Evolutionary conservation across 1,140 invertebrate species (phyloP).

Genomic region (Aplysia californica): DNA sequence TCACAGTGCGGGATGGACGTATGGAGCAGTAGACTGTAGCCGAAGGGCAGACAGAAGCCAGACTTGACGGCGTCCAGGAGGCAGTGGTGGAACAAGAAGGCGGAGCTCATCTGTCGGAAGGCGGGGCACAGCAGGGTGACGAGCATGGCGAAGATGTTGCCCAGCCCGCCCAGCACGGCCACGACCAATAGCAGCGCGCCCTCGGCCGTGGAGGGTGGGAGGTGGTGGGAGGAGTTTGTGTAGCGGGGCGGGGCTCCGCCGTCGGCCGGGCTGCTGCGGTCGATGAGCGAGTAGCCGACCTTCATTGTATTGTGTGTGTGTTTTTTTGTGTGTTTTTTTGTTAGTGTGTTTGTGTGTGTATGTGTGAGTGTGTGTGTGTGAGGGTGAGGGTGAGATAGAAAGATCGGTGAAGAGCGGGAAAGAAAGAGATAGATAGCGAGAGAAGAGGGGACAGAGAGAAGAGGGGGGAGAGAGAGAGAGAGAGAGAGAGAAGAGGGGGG

Average conservation of each 20-base stretch:
- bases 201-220: constrained; percentile 66
- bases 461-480: not conserved
- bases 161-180: constrained; percentile 82
- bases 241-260: no score
- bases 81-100: constrained; percentile 61
- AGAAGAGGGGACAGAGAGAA: not conserved
- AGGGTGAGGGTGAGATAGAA: not conserved
- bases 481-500: no score
- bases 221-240: constrained; percentile 17
- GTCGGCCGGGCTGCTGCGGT: no score
- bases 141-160: constrained; percentile 83
- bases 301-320: constrained; percentile 26
- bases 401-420: not conserved
- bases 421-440: not conserved
- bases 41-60: constrained; percentile 51
- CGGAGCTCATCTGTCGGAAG: constrained; percentile 51
- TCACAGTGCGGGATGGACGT: constrained; percentile 88
- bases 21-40: constrained; percentile 83
- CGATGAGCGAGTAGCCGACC: not conserved
- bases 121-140: constrained; percentile 71
- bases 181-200: constrained; percentile 82
- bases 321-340: no score
- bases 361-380: not conserved
- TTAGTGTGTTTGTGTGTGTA: not conserved
- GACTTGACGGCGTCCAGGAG: constrained; percentile 56